A percentile compares a stretch with the other conserved stretches of the same genome.
phyloP scores from a whole-genome alignment of 2,113 vertebrate species.

The Ammospiza nelsoni region DNA sequence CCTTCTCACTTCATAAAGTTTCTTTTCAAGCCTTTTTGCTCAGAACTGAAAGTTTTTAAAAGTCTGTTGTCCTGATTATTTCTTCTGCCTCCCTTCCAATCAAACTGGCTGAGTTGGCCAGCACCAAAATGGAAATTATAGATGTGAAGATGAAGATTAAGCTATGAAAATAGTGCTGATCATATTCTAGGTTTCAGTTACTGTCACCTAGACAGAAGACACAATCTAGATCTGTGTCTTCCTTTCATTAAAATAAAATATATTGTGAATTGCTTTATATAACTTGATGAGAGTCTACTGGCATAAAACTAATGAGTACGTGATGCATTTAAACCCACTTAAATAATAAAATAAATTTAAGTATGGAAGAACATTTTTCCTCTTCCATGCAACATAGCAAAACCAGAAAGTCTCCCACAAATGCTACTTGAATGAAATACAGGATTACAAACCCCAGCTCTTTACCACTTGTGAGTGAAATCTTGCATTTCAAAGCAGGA shows the following conservation, averaged over 20 bases:
- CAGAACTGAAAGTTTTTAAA: background rate
- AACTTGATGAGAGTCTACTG: background rate
- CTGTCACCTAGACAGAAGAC: background rate
- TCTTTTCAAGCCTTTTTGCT: background rate
- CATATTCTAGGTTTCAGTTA: background rate
- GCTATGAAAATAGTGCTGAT: background rate
- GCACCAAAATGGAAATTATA: background rate
- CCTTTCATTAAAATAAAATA: background rate
- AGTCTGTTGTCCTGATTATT: background rate
- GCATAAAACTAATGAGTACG: background rate
- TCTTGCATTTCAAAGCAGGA: background rate
- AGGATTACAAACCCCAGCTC: background rate
- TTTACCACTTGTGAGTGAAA: background rate
- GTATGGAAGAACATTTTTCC: background rate
- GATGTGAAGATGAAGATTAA: background rate
- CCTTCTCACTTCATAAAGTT: background rate
- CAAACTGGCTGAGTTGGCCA: background rate
- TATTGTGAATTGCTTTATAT: background rate
- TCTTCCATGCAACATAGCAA: background rate
- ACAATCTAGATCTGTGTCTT: background rate
- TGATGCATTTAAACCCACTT: background rate
- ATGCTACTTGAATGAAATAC: background rate
- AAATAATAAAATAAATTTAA: background rate
- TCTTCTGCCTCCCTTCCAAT: background rate
- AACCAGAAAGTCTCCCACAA: background rate